Base-by-base conservation (phyloP, 2,888 invertebrate species). In the Nomada ferruginata region DNA sequence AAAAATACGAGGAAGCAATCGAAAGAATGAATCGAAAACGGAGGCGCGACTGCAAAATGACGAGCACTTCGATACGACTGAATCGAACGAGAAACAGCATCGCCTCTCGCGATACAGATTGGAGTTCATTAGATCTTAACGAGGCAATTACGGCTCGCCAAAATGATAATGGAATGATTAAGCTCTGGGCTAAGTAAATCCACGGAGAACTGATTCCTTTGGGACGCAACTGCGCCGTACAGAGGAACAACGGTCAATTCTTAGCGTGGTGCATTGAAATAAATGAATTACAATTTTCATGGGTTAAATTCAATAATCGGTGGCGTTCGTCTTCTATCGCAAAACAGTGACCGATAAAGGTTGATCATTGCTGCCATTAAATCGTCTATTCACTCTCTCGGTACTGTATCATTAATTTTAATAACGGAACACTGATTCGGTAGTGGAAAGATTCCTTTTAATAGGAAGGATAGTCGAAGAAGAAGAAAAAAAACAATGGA, bases 161-260 rank as follows among this genome's bases (percentile, higher is more conserved):
- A 78, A 78, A 84, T 73, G 84, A 80, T 87, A 87, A 87, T 80
- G 76, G 68, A 76, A 55, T 84, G 80, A 85, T 87, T 84, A 85
- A 66, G 65, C 70, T 59, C 18, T n/a, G 61, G 15, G 20, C 20
- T 29, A 77, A 85, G 52, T 79, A 72, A 82, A 83, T 83, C 55
- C 78, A 74, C 65, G 65, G 20, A 52, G 68, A 47, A 63, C 80
- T 23, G 52, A 77, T 60, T 66, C 57, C 9, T 50, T 13, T n/a
- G 20, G 20, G 20, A 29, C 11, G 15, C 47, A 50, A 15, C 10
- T n/a, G 10, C 10, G n/a, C 7, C 36, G 1, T 36, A 7, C 36
- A 36, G 36, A 15, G 29, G n/a, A 65, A 29, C 29, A 18, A 64
- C 2, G 23, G 15, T 10, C 50, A 10, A 68, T 53, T 53, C 10